These are phyloP conservation scores for Thaumatotibia leucotreta DNA, from an alignment of 1,140 invertebrate genomes.

Conservation along the genomic window DNA sequence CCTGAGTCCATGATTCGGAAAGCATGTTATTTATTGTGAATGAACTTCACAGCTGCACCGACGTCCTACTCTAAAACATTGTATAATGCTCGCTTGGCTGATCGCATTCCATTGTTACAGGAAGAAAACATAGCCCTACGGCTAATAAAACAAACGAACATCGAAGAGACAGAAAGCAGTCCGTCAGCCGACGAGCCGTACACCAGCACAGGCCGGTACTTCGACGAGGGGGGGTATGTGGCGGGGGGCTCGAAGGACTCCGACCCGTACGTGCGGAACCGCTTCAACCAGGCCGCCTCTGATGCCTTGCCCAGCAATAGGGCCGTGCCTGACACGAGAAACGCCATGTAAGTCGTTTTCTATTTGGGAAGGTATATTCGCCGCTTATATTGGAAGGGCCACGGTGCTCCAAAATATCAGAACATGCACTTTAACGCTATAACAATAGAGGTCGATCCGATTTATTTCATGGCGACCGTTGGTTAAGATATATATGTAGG, in stretches of 20 bases:
- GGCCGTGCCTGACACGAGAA: slow-evolving; percentile 94
- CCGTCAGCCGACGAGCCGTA: slow-evolving; percentile 60
- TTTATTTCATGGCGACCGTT: no score
- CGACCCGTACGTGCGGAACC: slow-evolving; percentile 93
- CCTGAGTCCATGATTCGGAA: no score
- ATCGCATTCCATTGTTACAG: slow-evolving; percentile 54
- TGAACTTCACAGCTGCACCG: no score
- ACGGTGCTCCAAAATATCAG: no score
- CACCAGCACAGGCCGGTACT: slow-evolving; percentile 79
- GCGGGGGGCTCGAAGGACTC: slow-evolving; percentile 84
- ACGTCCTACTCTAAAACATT: neutral
- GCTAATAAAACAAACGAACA: slow-evolving; percentile 74
- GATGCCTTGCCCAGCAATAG: slow-evolving; percentile 93
- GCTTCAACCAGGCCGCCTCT: slow-evolving; percentile 98
- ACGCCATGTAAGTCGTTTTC: slow-evolving; percentile 88
- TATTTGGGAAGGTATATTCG: no score
- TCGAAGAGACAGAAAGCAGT: slow-evolving; percentile 71
- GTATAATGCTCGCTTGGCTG: neutral
- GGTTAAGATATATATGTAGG: no score
- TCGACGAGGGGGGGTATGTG: slow-evolving; percentile 93
- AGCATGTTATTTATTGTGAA: no score
- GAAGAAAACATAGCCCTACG: slow-evolving; percentile 83
- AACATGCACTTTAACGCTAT: no score
- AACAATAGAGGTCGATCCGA: no score
- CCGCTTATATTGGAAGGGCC: no score